A percentile compares a stretch with the other conserved stretches of the same genome.
These are phyloP conservation scores for Blastobasis lacticolella DNA, from an alignment of 2,888 invertebrate genomes.

Conservation along the genomic window DNA sequence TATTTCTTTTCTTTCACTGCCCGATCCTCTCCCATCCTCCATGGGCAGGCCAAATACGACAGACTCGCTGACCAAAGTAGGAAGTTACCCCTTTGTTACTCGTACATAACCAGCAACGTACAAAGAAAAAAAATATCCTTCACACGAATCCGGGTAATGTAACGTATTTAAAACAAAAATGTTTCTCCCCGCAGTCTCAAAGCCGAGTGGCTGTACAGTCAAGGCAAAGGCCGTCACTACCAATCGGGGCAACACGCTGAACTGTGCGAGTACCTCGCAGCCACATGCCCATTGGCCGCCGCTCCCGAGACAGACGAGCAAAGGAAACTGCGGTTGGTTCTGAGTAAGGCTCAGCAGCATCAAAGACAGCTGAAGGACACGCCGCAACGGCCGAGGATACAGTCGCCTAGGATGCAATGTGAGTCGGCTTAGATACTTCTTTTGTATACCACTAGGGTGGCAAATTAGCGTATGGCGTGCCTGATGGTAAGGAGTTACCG, in stretches of 20 bases:
- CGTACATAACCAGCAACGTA: too few relatives aligned
- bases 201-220: constrained; percentile 96
- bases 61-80: too few relatives aligned
- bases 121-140: too few relatives aligned
- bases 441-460: too few relatives aligned
- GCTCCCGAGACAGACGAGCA: constrained; percentile 89
- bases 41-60: too few relatives aligned
- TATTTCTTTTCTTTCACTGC: too few relatives aligned
- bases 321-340: constrained; percentile 86
- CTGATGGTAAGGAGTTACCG: too few relatives aligned
- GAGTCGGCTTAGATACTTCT: constrained; percentile 14
- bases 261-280: constrained; percentile 86
- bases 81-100: too few relatives aligned
- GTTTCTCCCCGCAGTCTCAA: constrained; percentile 78
- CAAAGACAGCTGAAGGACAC: constrained; percentile 86
- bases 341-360: constrained; percentile 93
- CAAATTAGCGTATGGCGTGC: too few relatives aligned
- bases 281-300: constrained; percentile 88
- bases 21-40: too few relatives aligned
- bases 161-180: background rate
- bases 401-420: constrained; percentile 69
- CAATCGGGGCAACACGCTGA: constrained; percentile 88
- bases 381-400: constrained; percentile 41
- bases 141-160: too few relatives aligned
- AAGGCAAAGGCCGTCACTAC: constrained; percentile 92